A percentile compares a stretch with the other conserved stretches of the same genome.
These are phyloP conservation scores for Criorhina ranunculi DNA, from an alignment of 2,888 invertebrate species.

Conservation along the genomic window DNA sequence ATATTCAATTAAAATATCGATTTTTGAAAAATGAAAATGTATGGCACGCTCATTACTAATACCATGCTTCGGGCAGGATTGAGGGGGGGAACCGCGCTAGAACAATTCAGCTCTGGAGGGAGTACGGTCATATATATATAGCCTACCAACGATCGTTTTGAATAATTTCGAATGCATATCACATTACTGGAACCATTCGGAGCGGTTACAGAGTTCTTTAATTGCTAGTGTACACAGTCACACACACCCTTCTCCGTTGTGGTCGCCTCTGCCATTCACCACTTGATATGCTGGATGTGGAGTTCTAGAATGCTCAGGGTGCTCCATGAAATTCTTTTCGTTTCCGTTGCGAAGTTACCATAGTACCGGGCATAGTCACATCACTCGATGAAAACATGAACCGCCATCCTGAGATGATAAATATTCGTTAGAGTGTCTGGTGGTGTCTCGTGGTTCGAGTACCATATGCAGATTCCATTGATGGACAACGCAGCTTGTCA, in stretches of 20 bases:
- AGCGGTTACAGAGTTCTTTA: conserved; percentile 52
- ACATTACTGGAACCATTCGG: conserved; percentile 51
- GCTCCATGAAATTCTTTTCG: conserved; percentile 55
- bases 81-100: too few relatives aligned
- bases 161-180: conserved; percentile 73
- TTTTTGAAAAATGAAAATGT: conserved; percentile 68
- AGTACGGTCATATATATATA: conserved; percentile 37
- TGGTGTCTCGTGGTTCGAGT: background rate
- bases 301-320: conserved; percentile 54
- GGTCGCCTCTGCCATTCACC: conserved; percentile 6
- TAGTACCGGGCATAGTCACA: too few relatives aligned
- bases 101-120: too few relatives aligned
- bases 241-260: background rate
- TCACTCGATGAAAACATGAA: conserved; percentile 43
- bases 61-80: background rate
- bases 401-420: conserved; percentile 50
- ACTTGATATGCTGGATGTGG: conserved; percentile 65
- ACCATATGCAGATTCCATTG: conserved; percentile 56
- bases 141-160: conserved; percentile 57
- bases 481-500: conserved; percentile 39
- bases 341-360: conserved; percentile 57
- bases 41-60: conserved; percentile 68
- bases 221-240: conserved; percentile 41
- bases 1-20: conserved; percentile 70
- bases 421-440: conserved; percentile 40